Evolutionary conservation across 2,888 invertebrate species (phyloP).

Genomic region (Candidula unifasciata): DNA sequence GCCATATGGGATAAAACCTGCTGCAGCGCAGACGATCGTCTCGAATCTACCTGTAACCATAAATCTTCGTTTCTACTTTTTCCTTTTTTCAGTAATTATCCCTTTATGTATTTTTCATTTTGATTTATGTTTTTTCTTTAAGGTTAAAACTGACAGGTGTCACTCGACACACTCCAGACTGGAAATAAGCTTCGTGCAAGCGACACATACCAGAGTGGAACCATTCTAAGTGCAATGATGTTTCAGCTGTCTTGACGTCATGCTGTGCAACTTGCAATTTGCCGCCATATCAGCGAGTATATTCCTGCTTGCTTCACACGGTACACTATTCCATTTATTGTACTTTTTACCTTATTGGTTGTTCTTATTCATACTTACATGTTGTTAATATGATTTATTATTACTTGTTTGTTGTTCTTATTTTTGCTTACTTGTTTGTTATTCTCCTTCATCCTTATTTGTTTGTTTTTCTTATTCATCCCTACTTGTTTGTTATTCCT

Average conservation of each 20-base stretch:
- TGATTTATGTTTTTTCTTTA: too few relatives aligned
- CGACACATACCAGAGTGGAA: too few relatives aligned
- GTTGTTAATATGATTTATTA: too few relatives aligned
- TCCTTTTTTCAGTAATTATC: too few relatives aligned
- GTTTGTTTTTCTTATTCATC: not conserved
- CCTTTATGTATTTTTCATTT: too few relatives aligned
- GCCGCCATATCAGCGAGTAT: not conserved
- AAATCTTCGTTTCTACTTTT: too few relatives aligned
- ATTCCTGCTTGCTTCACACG: not conserved
- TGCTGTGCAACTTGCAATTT: not conserved
- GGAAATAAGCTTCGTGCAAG: too few relatives aligned
- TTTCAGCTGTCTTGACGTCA: not conserved
- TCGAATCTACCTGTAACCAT: too few relatives aligned
- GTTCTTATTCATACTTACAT: not conserved
- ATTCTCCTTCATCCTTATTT: not conserved
- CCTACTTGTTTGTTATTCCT: not conserved
- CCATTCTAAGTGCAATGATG: not conserved
- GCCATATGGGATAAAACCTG: too few relatives aligned
- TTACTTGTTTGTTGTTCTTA: not conserved
- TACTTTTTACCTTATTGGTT: not conserved
- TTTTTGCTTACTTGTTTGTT: not conserved
- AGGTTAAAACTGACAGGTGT: too few relatives aligned
- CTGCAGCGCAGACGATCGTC: too few relatives aligned
- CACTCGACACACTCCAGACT: too few relatives aligned
- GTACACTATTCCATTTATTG: not conserved